Conservation (phyloP, 2,113 vertebrate genomes). For the Muntiacus muntjak region DNA sequence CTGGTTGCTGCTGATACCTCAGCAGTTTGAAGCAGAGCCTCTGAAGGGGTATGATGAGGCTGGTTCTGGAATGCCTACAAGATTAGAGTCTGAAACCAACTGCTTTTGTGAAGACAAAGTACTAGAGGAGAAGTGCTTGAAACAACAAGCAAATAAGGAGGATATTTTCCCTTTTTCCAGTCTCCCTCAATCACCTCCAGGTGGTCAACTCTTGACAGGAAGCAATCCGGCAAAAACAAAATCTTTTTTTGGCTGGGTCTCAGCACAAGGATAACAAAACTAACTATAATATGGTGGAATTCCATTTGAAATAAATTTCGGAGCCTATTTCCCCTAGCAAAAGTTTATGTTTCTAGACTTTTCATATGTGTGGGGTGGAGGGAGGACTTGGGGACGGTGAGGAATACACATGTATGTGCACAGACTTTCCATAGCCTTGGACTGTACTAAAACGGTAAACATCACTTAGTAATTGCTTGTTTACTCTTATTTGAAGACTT, state of each 20-base stretch:
- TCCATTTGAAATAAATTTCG: not conserved
- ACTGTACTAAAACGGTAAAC: not conserved
- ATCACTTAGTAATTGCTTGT: not conserved
- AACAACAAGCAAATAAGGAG: not conserved
- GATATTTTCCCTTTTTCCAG: not conserved
- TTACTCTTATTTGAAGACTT: not conserved
- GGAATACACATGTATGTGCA: fast-evolving
- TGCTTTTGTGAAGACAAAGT: not conserved
- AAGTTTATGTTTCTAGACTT: not conserved
- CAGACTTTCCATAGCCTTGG: not conserved
- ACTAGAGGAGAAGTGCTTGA: not conserved
- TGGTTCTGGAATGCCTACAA: not conserved
- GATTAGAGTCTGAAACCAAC: not conserved
- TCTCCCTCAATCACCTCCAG: not conserved
- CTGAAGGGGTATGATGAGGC: not conserved
- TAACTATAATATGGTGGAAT: not conserved
- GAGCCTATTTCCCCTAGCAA: not conserved
- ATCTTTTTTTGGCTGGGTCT: not conserved
- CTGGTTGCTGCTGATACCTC: not conserved
- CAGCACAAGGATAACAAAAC: not conserved
- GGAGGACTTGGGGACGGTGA: not conserved
- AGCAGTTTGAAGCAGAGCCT: no score
- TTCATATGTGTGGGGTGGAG: not conserved
- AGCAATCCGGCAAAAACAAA: not conserved
- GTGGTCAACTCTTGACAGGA: not conserved